Base-by-base conservation (phyloP, 2,113 vertebrate genomes). In the Sitta europaea region DNA sequence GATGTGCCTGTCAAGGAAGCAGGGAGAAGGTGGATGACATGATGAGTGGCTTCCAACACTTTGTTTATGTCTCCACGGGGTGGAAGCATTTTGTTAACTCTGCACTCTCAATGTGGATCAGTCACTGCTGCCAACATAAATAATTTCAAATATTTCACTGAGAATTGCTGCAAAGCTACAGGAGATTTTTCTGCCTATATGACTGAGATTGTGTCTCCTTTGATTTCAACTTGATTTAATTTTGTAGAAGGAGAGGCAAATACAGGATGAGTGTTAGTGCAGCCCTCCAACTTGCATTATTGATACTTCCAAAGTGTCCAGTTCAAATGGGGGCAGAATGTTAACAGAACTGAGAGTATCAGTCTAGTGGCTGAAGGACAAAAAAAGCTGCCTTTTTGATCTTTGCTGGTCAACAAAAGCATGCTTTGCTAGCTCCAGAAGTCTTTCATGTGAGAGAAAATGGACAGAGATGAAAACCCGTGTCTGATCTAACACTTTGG, bases 381-480 rank as follows among this genome's bases (percentile, higher is more conserved):
- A 95, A 97, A 94, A 90, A 96, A 85, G 76, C 80, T 95, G 94
- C 93, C 66, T 97, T 97, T 97, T 95, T 97, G 90, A 97, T 96
- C 96, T 96, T 95, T 92, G 66, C 95, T 96, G 90, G 94, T 95
- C 96, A 96, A 96, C 95, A 95, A 97, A 97, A 94, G 90, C 94
- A 84, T 92, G 86, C 81, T 94, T 96, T 94, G 9, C 88, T 97
- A 96, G 88, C 86, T 96, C 88, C 78, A 92, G 57, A 90, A 95
- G 82, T 80, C 94, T 96, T 94, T 96, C 93, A 97, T 94, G 96
- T 96, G 72, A 94, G 85, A 91, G 73, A 93, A 97, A 96, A 95
- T 93, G 90, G 79, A 88, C 57, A 83, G 88, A 96, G 90, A 93
- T 95, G 89, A 96, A 94, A 96, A 88, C 89, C 33, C 40, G 29